Conservation (phyloP, 2,888 invertebrate species). For the Epicampocera succincta region DNA sequence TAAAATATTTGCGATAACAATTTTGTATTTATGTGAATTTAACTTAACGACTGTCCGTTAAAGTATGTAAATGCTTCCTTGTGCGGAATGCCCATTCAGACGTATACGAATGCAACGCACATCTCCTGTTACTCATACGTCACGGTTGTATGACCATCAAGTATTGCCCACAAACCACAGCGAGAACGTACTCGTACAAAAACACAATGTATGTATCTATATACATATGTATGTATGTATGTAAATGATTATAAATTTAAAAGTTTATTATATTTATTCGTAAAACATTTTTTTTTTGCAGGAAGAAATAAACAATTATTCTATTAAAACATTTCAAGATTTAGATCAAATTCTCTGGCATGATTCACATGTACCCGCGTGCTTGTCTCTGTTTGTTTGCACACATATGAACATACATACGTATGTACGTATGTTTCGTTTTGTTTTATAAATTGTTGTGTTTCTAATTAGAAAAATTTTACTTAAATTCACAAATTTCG, state of each 20-base stretch:
- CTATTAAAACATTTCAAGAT: slow-evolving; percentile 35
- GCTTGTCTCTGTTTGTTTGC: slow-evolving; percentile 5
- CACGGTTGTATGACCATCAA: slow-evolving; percentile 13
- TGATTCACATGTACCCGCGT: slow-evolving; percentile 24
- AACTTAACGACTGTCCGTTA: neutral
- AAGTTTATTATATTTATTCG: slow-evolving; percentile 43
- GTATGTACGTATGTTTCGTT: no score
- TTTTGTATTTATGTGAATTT: neutral
- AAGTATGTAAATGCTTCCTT: neutral
- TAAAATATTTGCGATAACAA: no score
- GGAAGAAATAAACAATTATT: slow-evolving; percentile 54
- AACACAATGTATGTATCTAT: no score
- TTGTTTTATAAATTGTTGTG: slow-evolving; percentile 21
- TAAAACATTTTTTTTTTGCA: slow-evolving; percentile 37
- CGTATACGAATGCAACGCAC: slow-evolving; percentile 19
- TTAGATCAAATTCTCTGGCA: slow-evolving; percentile 25
- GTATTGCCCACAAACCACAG: slow-evolving; percentile 1
- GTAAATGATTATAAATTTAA: slow-evolving; percentile 16
- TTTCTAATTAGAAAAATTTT: slow-evolving; percentile 15
- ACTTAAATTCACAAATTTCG: slow-evolving; percentile 4
- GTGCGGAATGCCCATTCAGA: neutral
- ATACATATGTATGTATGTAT: neutral
- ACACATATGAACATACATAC: no score
- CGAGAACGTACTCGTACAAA: no score
- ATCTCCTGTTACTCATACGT: slow-evolving; percentile 20